Percentiles rank a stretch among this genome's conserved stretches.
Conservation (phyloP, 2,888 invertebrate genomes). For the Pantelozetes paolii region DNA sequence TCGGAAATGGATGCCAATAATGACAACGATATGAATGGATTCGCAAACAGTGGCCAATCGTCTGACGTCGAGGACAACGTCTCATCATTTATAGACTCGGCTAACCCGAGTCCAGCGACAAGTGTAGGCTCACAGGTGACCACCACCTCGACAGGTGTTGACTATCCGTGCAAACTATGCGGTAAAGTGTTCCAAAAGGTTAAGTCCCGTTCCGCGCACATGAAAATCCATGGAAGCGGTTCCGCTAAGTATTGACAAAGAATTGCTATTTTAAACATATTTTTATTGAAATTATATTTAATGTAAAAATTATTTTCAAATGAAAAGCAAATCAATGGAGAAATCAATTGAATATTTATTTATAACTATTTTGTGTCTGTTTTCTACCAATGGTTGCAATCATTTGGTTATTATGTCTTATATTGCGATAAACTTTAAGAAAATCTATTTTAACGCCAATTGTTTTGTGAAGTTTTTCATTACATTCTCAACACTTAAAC, state of each 20-base stretch:
- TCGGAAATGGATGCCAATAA: neutral
- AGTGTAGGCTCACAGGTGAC: constrained; percentile 18
- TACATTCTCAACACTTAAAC: neutral
- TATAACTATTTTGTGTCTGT: neutral
- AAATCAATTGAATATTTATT: neutral
- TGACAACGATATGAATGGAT: neutral
- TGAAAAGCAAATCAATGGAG: neutral
- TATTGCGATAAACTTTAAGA: neutral
- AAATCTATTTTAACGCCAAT: neutral
- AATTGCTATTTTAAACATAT: neutral
- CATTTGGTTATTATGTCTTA: neutral
- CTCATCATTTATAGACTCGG: constrained; percentile 1
- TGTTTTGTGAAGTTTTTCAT: neutral
- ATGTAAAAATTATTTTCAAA: neutral
- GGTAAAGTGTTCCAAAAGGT: constrained; percentile 97
- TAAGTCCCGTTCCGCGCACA: constrained; percentile 98
- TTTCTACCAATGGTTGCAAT: neutral
- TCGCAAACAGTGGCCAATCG: neutral
- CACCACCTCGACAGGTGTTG: neutral
- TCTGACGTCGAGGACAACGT: constrained; percentile 20
- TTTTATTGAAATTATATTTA: neutral
- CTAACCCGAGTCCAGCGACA: constrained; percentile 25
- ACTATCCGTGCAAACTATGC: constrained; percentile 87
- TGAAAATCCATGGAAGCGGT: constrained; percentile 77
- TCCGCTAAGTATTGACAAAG: constrained; percentile 31